Evolutionary conservation across 2,113 vertebrate species (phyloP).

Genomic region (Indicator maculatus): DNA sequence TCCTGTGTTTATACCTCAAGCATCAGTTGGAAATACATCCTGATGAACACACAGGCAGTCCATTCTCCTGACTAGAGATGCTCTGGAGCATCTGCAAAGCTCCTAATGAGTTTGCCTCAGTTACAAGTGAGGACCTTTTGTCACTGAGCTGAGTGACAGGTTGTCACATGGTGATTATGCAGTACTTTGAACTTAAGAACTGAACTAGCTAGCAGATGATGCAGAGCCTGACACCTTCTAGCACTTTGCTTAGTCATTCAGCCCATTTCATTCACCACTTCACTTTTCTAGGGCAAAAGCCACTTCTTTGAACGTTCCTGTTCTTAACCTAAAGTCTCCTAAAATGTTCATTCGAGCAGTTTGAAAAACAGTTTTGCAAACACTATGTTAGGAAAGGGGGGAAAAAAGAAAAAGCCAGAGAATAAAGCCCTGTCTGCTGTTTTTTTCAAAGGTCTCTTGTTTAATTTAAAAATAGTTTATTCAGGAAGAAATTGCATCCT

Average conservation of each 20-base stretch:
- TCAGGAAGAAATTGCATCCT: not conserved
- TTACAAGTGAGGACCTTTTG: not conserved
- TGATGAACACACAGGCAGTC: not conserved
- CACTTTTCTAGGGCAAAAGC: not conserved
- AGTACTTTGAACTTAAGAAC: not conserved
- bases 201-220: not conserved
- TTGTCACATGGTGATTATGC: not conserved
- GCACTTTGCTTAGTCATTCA: conserved; percentile 10
- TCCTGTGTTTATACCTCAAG: not conserved
- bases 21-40: rapidly evolving
- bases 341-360: not conserved
- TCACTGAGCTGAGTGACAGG: not conserved
- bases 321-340: not conserved
- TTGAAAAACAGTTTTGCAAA: not conserved
- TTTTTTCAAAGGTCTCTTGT: not conserved
- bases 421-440: not conserved
- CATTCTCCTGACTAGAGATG: not conserved
- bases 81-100: not conserved
- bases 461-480: not conserved
- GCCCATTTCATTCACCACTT: not conserved
- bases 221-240: not conserved
- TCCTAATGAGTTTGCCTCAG: not conserved
- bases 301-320: not conserved
- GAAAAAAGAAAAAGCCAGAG: no score
- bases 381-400: not conserved